A percentile compares a stretch with the other conserved stretches of the same genome.
These are phyloP conservation scores for Lineus longissimus DNA, from an alignment of 1,140 invertebrate genomes.

Conservation along the genomic window DNA sequence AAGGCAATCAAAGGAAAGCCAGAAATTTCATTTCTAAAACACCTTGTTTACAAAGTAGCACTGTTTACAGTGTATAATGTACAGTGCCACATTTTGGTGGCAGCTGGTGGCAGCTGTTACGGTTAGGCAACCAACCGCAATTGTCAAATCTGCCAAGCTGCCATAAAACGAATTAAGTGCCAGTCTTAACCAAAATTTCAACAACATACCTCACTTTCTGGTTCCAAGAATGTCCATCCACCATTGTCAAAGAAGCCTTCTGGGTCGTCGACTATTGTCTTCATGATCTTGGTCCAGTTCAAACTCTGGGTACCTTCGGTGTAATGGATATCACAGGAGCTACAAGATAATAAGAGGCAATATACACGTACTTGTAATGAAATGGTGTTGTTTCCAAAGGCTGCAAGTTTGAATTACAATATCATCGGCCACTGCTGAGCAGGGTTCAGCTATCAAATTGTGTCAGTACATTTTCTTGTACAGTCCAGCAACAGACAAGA, in stretches of 20 bases:
- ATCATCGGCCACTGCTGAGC: no score
- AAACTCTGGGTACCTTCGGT: conserved; percentile 97
- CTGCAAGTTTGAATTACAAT: conserved; percentile 7
- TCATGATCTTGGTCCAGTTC: conserved; percentile 99
- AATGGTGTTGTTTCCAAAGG: no score
- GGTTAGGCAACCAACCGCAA: no score
- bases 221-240: conserved; percentile 97
- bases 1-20: no score
- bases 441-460: no score
- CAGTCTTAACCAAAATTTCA: no score
- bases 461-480: no score
- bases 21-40: no score
- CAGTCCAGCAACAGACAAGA: background rate
- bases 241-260: conserved; percentile 98
- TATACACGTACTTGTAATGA: background rate
- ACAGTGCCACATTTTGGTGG: background rate
- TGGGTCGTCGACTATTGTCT: conserved; percentile 97
- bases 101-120: background rate
- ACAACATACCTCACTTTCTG: conserved; percentile 62
- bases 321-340: conserved; percentile 93
- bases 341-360: conserved; percentile 29
- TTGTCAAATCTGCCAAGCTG: no score
- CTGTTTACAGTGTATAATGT: no score
- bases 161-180: no score
- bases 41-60: no score